Conservation (phyloP, 1,140 invertebrate species). For the Polypedilum pembai region DNA sequence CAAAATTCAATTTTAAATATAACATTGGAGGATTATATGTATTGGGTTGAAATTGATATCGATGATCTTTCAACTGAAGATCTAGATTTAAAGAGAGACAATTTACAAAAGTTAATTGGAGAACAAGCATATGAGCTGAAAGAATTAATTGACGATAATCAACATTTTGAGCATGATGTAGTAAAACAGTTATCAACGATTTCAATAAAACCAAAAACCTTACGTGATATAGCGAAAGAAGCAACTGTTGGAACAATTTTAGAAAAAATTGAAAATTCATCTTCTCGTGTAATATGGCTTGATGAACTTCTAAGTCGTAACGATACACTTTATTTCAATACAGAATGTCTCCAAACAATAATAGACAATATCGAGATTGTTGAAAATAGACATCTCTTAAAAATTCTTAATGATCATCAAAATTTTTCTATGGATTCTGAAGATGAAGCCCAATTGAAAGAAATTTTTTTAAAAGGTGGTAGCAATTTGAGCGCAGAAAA, state of each 20-base stretch:
- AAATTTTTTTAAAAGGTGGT: conserved; percentile 33
- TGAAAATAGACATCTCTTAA: conserved; percentile 29
- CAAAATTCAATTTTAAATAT: conserved; percentile 35
- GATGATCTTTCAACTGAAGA: conserved; percentile 21
- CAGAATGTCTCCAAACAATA: conserved; percentile 37
- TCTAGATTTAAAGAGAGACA: conserved; percentile 28
- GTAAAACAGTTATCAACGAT: conserved; percentile 33
- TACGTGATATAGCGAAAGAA: conserved; percentile 33
- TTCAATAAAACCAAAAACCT: conserved; percentile 32
- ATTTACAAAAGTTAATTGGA: conserved; percentile 34
- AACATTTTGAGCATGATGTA: conserved; percentile 33
- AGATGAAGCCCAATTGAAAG: conserved; percentile 24
- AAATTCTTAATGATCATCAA: conserved; percentile 29
- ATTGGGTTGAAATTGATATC: conserved; percentile 36
- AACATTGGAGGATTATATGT: conserved; percentile 36
- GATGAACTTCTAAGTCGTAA: conserved; percentile 33
- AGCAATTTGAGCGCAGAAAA: conserved; percentile 31
- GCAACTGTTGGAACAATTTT: conserved; percentile 35
- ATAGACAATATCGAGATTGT: conserved; percentile 33
- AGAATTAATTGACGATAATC: conserved; percentile 29
- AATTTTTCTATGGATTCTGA: conserved; percentile 29
- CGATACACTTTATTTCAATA: conserved; percentile 34
- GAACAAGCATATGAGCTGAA: conserved; percentile 32
- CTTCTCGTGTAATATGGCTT: conserved; percentile 21
- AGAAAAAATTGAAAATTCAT: conserved; percentile 34